Evolutionary conservation across 2,113 vertebrate genomes (phyloP), one percentile per base, ranked within the genome.

Genomic region (Actinemys pallida): DNA sequence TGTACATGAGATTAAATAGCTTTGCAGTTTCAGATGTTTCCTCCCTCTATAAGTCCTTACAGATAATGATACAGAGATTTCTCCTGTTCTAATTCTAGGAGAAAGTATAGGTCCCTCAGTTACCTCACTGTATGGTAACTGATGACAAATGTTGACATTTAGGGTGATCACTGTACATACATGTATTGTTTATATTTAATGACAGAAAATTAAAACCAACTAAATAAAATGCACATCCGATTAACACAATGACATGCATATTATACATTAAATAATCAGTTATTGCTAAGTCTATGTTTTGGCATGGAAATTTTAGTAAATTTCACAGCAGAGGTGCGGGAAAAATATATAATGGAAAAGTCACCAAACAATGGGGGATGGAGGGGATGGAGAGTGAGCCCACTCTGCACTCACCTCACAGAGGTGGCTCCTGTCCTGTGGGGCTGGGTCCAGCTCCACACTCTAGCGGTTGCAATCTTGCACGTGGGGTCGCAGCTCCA

Each of bases 191-290:
- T 95, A 83, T 5, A 0, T 88, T 84, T 92, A 95, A 95, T 45
- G 85, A 94, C 84, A 92, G 76, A 92, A 94, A 96, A 94, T 89
- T 92, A 87, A 93, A 90, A 83, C 45, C 81, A 50, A 87, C 56
- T 92, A 80, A 86, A 94, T 3, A 49, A 89, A 90, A 7, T 0
- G 76, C 89, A 90, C 39, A 8, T 53, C 39, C 89, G 89, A 96
- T 56, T 52, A 93, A 82, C 3, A 5, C 35, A 72, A 39, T 72
- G 39, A 39, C n/a, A 39, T 22, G 69, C 53, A 42, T 17, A 20
- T 10, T 49, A 45, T 62, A 6, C 65, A 78, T n/a, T 3, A 91
- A 6, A n/a, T 20, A 81, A 88, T 81, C 56, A 95, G 88, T 90
- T 92, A 88, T 42, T 65, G 62, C 31, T 65, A 29, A 65, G 62